Base-by-base conservation (phyloP, 2,888 invertebrate species). In the Synergus itoensis region DNA sequence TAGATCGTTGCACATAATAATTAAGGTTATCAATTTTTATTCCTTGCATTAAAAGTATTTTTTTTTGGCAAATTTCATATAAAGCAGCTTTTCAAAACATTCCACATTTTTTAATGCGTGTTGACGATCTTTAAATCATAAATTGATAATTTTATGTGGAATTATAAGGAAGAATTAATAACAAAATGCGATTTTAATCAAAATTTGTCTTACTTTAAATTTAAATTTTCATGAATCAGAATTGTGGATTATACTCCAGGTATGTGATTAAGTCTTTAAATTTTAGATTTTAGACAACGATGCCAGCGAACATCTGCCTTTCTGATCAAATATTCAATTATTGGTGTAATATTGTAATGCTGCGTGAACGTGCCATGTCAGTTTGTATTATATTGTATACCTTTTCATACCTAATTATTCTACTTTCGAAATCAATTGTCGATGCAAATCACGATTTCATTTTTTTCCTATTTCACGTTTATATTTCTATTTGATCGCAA, bases 341-440 rank as follows among this genome's bases (percentile, higher is more conserved):
- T 57, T 18, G 18, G 40, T 48, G 28, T 53, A 53, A 73, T 73
- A n/a, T 40, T 73, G 36, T 57, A 73, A 57, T 53, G 53, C 53
- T 73, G 73, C 73, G 73, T 40, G 53, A 73, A 57, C 73, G 73
- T 57, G 73, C 53, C 73, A 57, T 73, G 73, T 40, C 73, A 40
- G n/a, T 73, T 73, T 73, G 9, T 73, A 73, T 73, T 73, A 73
- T 40, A 73, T 73, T 73, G 53, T 40, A 57, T 53, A 73, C 73
- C 53, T 73, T 73, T 73, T 53, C 53, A 73, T 48, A 69, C 43
- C 48, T 28, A 36, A 21, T 28, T 73, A 14, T 28, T 73, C 73
- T 73, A 73, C 21, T 45, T 73, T 48, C 48, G n/a, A 53, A 53
- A 16, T 48, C n/a, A 16, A 69, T 16, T 21, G 9, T 48, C 28